Evolutionary conservation across 1,140 invertebrate species (phyloP).

Genomic region (Mamestra configurata): DNA sequence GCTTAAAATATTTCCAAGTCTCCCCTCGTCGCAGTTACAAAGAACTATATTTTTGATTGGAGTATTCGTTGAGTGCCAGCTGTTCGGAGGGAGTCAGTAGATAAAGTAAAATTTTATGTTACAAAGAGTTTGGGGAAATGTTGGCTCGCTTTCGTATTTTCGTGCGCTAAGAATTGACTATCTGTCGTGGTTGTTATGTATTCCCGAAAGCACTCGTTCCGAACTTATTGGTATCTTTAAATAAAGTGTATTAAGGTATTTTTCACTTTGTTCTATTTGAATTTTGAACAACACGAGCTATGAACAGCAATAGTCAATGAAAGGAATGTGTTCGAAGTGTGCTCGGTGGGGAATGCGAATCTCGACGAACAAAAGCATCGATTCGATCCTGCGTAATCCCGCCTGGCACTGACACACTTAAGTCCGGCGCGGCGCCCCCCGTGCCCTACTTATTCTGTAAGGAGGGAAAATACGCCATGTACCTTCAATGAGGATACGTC

Average conservation of each 20-base stretch:
- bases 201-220: not conserved
- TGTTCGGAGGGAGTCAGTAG: not conserved
- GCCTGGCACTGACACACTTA: slow-evolving; percentile 27
- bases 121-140: not conserved
- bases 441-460: slow-evolving; percentile 15
- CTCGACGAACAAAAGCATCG: slow-evolving; percentile 6
- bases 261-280: not conserved
- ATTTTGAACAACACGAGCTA: not conserved
- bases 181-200: not conserved
- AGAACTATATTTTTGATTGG: slow-evolving; percentile 31
- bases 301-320: slow-evolving; percentile 11
- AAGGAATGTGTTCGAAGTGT: not conserved
- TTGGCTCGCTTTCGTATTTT: not conserved
- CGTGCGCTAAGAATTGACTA: not conserved
- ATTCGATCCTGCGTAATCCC: slow-evolving; percentile 36
- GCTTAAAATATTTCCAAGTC: slow-evolving; percentile 24
- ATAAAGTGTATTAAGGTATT: not conserved
- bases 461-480: not conserved
- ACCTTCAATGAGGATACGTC: not conserved
- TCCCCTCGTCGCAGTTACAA: not conserved
- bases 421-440: slow-evolving; percentile 5
- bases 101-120: slow-evolving; percentile 3
- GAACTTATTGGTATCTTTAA: not conserved
- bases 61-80: not conserved
- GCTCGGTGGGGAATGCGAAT: slow-evolving; percentile 3